Percentiles rank a stretch among this genome's conserved stretches.
Conservation (phyloP, 2,797 vertebrate genomes). For the Miichthys miiuy region DNA sequence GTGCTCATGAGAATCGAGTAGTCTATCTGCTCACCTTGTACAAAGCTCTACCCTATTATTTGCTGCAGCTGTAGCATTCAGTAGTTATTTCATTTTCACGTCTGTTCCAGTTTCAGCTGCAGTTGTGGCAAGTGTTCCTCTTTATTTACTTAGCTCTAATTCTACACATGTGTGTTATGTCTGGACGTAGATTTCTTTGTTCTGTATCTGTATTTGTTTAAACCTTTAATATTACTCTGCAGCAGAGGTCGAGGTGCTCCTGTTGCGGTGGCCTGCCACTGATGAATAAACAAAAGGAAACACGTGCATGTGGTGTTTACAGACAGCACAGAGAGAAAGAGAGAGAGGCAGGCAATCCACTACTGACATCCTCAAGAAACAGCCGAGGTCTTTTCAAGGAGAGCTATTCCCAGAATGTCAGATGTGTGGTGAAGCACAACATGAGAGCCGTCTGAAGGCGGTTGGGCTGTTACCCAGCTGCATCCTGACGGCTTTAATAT, state of each 20-base stretch:
- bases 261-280: conserved; percentile 15
- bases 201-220: conserved; percentile 39
- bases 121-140: neutral
- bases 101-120: conserved; percentile 21
- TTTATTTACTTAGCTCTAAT: conserved; percentile 38
- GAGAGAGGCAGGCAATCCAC: conserved; percentile 52
- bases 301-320: conserved; percentile 49
- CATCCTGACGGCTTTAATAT: conserved; percentile 62
- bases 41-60: conserved; percentile 35
- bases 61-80: conserved; percentile 40
- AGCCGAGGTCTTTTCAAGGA: conserved; percentile 37
- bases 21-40: conserved; percentile 3
- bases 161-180: conserved; percentile 25
- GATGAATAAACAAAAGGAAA: conserved; percentile 55
- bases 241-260: conserved; percentile 10
- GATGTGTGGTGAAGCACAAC: conserved; percentile 44
- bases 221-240: conserved; percentile 24
- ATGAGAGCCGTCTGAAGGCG: conserved; percentile 46
- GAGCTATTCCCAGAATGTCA: conserved; percentile 55
- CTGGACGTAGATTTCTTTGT: neutral
- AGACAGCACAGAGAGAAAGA: conserved; percentile 25
- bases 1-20: conserved; percentile 29
- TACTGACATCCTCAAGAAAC: conserved; percentile 42
- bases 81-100: neutral
- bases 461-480: conserved; percentile 61